Conservation (phyloP, 2,113 vertebrate genomes). For the Sigmodon hispidus region DNA sequence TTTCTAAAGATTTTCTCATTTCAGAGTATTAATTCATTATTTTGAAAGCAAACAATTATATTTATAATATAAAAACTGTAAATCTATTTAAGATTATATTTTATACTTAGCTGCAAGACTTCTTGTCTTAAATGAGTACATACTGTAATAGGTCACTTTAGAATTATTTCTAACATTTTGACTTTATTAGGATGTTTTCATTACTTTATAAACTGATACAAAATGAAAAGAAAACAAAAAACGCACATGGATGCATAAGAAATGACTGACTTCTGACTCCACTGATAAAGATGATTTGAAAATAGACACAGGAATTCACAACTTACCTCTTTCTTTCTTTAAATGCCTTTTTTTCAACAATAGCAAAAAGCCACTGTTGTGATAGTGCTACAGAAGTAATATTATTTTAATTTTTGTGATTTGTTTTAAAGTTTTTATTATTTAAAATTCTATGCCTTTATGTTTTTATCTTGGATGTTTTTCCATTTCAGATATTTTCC, state of each 20-base stretch:
- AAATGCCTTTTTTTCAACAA: background rate
- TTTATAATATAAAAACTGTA: background rate
- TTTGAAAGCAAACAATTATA: background rate
- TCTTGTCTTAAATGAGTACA: background rate
- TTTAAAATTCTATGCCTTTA: background rate
- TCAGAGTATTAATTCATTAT: background rate
- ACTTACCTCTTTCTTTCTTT: background rate
- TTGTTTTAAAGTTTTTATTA: background rate
- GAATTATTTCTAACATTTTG: constrained; percentile 13
- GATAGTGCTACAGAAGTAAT: background rate
- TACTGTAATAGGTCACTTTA: background rate
- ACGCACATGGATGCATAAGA: background rate
- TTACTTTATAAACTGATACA: background rate
- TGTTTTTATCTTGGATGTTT: background rate
- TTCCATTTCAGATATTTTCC: background rate
- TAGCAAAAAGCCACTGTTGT: background rate
- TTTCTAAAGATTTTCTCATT: background rate
- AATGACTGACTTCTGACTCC: background rate
- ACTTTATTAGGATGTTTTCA: background rate
- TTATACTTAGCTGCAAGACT: background rate
- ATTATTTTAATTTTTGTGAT: background rate
- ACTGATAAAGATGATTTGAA: background rate
- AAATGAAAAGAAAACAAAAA: background rate
- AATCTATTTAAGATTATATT: background rate
- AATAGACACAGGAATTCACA: background rate